phyloP scores from a whole-genome alignment of 2,797 vertebrate genomes.

The Sternotherus odoratus region DNA sequence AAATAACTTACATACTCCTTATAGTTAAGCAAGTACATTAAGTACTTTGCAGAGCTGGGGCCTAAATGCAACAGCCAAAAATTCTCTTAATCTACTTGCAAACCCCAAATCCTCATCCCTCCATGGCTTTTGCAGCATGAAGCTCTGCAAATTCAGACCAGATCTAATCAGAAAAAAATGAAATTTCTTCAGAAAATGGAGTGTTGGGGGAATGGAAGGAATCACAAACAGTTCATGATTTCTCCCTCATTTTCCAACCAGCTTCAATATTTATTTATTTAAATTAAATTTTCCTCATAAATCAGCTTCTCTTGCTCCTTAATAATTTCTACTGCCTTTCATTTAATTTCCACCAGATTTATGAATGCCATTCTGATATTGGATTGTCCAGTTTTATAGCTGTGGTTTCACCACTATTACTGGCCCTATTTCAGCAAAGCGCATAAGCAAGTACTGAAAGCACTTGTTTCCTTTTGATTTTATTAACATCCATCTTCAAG shows the following conservation, averaged over 20 bases:
- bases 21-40: background rate
- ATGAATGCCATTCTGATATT: background rate
- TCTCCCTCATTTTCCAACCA: background rate
- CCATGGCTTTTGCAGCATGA: background rate
- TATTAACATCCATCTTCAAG: background rate
- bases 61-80: background rate
- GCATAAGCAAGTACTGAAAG: too few relatives aligned
- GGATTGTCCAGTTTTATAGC: background rate
- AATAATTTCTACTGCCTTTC: too few relatives aligned
- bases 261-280: background rate
- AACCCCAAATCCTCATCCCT: background rate
- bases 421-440: background rate
- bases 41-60: background rate
- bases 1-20: background rate
- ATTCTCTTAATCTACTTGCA: background rate
- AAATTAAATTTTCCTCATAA: background rate
- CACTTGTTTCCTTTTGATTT: background rate
- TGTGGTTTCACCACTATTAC: background rate
- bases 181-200: background rate
- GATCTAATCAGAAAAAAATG: background rate
- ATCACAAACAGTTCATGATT: background rate
- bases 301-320: too few relatives aligned
- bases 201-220: too few relatives aligned
- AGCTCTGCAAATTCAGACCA: background rate
- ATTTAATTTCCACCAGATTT: background rate